Base-by-base conservation (phyloP, 2,113 vertebrate genomes). In the Catagonus wagneri region DNA sequence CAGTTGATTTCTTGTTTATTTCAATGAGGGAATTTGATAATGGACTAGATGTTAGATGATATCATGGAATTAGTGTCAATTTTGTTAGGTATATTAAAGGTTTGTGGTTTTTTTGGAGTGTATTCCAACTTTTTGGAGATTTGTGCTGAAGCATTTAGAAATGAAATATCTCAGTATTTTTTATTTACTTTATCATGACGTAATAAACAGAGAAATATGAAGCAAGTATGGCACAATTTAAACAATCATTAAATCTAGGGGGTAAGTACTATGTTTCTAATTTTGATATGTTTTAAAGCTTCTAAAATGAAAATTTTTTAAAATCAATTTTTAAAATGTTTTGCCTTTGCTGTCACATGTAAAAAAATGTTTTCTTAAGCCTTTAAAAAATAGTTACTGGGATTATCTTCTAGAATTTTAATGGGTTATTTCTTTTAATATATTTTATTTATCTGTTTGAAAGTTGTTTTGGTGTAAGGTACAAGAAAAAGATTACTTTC, bases 331-430 rank as follows among this genome's bases (percentile, higher is more conserved):
- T 87, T 6, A 71, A 7, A 7, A 60, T 36, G 7, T 79, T 96
- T 71, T 50, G 3, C 60, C 50, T 93, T 93, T 79, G 15, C 29
- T 50, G 34, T 83, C 20, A 89, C 23, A 92, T 12, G 66, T 88
- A 85, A 39, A 91, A 91, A 96, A 94, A 81, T 60, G 4, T 81
- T 90, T 93, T 83, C 36, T 87, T 69, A 87, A 74, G 17, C 8
- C 16, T 66, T 89, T 61, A 36, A 89, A 88, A 95, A 89, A 78
- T 56, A 76, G 68, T 68, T 72, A 75, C 23, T 61, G 61, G 89
- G 11, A 66, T 66, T 86, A 56, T 93, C 19, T 80, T 76, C 36
- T 54, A 20, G 7, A 63, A 11, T 78, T 75, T 61, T 60, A 81
- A 81, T 54, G 32, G 65, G 32, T 85, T 32, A 36, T 61, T 81